Base-by-base conservation (phyloP, 2,888 invertebrate species). In the Drosophila rubida region DNA sequence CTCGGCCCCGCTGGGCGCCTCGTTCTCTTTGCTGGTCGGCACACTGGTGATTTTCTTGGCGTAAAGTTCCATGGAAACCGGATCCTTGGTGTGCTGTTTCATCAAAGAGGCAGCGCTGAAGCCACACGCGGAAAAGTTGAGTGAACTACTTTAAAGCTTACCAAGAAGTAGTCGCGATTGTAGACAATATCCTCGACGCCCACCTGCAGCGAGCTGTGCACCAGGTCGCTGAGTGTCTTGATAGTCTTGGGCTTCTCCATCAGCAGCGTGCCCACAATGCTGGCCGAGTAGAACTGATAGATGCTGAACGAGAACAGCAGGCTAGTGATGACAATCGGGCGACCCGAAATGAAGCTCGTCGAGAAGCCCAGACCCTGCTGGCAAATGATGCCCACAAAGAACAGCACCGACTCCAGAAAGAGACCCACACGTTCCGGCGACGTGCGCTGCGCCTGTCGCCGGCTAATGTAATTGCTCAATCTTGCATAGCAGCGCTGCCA, bases 211-310 rank as follows among this genome's bases (percentile, higher is more conserved):
- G 93, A 92, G 69, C 95, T 95, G 25, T 93, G 91, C 49, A 94
- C 81, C 65, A 95, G 87, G 82, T 95, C 94, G 48, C 92, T 90
- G 19, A 95, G 80, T 2, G 93, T 94, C 63, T 92, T 93, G 44
- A 95, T 95, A 22, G 93, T 94, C 75, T 93, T 94, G 0, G 94
- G 94, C 11, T 94, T 93, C 59, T 94, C 94, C 87, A 94, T 93
- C 32, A 95, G 90, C 60, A 95, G 87, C 0, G 94, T 94, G 0
- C 95, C 95, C 0, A 95, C 95, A 48, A 95, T 94, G 48, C 94
- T 94, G 1, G 95, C 95, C 42, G 95, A 95, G 89, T 95, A 95
- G 89, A 95, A 95, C 84, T 95, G 95, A 88, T 94, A 95, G 44
- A 95, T 90, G 14, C 94, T 92, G 68, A 95, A 92, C 0, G 94